Percentiles rank a stretch among this genome's conserved stretches.
Evolutionary conservation across 2,113 vertebrate species (phyloP).

Genomic region (Microtus ochrogaster): DNA sequence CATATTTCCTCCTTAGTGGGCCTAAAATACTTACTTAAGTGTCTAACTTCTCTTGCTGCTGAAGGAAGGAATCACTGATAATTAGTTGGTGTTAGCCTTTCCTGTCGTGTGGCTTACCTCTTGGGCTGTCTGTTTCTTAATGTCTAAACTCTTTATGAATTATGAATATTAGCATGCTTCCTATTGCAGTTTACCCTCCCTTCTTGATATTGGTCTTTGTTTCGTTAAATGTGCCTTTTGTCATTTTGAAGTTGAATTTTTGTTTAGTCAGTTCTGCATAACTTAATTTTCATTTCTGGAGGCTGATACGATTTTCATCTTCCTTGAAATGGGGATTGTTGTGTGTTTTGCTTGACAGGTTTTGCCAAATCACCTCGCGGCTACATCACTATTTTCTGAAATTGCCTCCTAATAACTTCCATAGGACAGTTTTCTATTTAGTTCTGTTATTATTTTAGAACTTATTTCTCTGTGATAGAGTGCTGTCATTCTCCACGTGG

Average conservation of each 20-base stretch:
- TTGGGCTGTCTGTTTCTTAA: background rate
- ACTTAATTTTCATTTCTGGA: conserved; percentile 11
- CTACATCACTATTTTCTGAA: conserved; percentile 17
- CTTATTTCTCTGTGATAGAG: background rate
- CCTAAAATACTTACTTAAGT: background rate
- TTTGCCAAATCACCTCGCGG: background rate
- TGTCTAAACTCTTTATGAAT: background rate
- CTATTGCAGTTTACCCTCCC: background rate
- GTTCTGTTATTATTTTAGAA: background rate
- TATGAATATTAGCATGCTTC: background rate
- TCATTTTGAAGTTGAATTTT: conserved; percentile 55
- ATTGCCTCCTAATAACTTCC: conserved; percentile 40
- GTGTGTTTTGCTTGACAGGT: background rate
- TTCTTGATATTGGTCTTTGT: background rate
- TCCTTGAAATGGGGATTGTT: background rate
- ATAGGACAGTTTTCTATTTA: background rate
- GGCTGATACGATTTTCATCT: background rate
- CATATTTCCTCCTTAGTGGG: too few species aligned
- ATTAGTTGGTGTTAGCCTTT: background rate
- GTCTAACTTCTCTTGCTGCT: background rate
- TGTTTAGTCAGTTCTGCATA: background rate
- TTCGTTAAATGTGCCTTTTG: background rate
- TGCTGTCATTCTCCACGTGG: background rate
- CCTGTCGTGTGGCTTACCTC: background rate
- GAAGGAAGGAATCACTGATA: background rate